Base-by-base conservation (phyloP, 2,888 invertebrate species). In the Nomada flava region DNA sequence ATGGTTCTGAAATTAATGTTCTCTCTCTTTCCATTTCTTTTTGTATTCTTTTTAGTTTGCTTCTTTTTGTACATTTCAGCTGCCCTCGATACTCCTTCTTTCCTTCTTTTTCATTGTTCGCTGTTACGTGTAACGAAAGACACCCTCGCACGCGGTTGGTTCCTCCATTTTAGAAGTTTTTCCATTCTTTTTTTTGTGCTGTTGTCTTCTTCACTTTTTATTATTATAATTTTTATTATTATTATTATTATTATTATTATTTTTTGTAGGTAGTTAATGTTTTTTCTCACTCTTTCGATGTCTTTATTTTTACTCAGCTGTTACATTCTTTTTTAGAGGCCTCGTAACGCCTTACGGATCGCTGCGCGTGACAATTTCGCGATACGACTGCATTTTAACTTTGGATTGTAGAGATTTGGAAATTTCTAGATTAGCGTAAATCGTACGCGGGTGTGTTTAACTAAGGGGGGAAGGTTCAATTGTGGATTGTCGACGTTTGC, bases 1-100 rank as follows among this genome's bases (percentile, higher is more conserved):
- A 79, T 60, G 53, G 55, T 65, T 80, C 60, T 62, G 36, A 53
- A 70, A 74, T 79, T 62, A 23, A 65, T 64, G 59, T 65, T 57
- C 20, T 68, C 47, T 53, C 18, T 26, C 29, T 72, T 13, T 13
- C 13, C 20, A 9, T 15, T 13, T 0, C 1, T 23, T 20, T 29
- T 18, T n/a, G n/a, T 15, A 29, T 52, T 42, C 23, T 10, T 60
- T 26, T 18, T 15, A 36, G n/a, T 44, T 18, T 15, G 9, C 36
- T 23, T 55, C n/a, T 18, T 15, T 42, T 44, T 62, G 36, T 42
- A 10, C 60, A 7, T 36, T 62, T 50, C 36, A 4, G 0, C 26
- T 20, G 1, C 11, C 15, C 47, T 7, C 23, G n/a, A 13, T 26
- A 15, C 2, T 47, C 15, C 47, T 55, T 23, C 2, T 52, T 18